Conservation (phyloP, 2,888 invertebrate genomes). For the Sphinx pinastri region DNA sequence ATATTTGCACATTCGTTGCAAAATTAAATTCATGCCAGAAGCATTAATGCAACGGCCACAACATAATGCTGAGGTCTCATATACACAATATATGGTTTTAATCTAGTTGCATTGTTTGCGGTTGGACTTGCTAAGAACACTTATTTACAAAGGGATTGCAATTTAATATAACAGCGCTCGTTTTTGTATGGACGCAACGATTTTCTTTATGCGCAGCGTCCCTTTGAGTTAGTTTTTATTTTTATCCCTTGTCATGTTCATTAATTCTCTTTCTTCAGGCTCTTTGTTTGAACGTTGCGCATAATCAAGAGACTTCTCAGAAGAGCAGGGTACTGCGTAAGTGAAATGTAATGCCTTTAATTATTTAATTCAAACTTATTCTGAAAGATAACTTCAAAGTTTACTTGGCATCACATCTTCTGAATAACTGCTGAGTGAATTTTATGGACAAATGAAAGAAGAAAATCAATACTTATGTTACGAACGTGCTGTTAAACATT, state of each 20-base stretch:
- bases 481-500: too few species aligned
- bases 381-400: neutral
- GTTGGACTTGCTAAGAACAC: neutral
- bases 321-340: neutral
- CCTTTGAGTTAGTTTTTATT: constrained; percentile 21
- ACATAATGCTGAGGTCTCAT: neutral
- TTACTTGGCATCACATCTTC: neutral
- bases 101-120: constrained; percentile 6
- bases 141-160: neutral
- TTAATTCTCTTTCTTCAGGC: constrained; percentile 3
- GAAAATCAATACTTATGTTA: too few species aligned
- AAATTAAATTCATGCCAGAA: too few species aligned
- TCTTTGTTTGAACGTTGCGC: neutral
- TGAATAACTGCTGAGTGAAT: neutral
- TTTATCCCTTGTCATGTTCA: constrained; percentile 6
- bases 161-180: neutral
- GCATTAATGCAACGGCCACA: neutral
- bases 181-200: neutral
- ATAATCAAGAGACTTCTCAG: neutral
- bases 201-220: constrained; percentile 16
- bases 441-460: neutral
- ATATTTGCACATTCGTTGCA: too few species aligned
- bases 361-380: neutral
- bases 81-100: neutral
- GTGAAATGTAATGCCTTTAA: neutral